Conservation (phyloP, 2,888 invertebrate species). For the Lamellibrachia satsuma region DNA sequence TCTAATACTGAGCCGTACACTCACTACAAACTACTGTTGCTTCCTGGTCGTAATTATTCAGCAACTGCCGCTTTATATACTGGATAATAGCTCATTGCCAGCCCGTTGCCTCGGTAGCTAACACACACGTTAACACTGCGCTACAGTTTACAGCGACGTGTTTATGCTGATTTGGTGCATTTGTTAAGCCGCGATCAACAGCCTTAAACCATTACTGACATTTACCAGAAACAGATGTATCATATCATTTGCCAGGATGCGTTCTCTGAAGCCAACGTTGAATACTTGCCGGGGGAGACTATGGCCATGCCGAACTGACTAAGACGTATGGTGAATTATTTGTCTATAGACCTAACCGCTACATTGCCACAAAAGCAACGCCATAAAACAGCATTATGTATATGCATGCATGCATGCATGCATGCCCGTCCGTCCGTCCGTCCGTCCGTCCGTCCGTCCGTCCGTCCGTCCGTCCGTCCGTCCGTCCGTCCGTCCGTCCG, state of each 20-base stretch:
- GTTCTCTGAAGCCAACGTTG: background rate
- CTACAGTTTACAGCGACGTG: constrained; percentile 8
- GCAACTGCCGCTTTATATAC: background rate
- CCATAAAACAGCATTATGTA: background rate
- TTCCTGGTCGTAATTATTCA: background rate
- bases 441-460: too few relatives aligned
- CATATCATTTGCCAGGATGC: background rate
- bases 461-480: too few relatives aligned
- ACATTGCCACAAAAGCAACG: background rate
- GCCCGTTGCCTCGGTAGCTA: background rate
- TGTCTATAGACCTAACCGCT: background rate
- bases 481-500: too few relatives aligned
- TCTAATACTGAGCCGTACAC: background rate
- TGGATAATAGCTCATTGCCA: background rate
- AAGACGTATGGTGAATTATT: background rate
- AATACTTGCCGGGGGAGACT: background rate
- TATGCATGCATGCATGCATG: background rate
- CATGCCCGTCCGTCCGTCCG: too few relatives aligned
- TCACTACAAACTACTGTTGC: background rate
- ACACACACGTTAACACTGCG: background rate
- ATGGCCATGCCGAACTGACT: background rate
- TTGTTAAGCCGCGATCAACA: constrained; percentile 13
- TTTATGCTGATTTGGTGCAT: constrained; percentile 7
- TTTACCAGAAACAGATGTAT: constrained; percentile 11
- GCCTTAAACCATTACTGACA: background rate